Conservation (phyloP, 2,113 vertebrate species). For the Pedionomus torquatus region DNA sequence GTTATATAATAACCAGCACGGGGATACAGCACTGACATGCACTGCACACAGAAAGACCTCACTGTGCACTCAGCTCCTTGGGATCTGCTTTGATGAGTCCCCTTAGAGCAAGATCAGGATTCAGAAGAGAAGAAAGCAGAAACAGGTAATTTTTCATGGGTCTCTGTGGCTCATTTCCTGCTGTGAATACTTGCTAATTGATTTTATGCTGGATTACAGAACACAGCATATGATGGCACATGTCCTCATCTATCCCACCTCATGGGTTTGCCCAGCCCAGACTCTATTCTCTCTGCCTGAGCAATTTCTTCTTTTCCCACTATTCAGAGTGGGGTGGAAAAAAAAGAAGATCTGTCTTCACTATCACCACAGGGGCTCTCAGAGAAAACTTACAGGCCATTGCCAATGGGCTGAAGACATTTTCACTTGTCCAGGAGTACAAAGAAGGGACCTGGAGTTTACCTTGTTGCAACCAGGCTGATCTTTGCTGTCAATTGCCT, state of each 20-base stretch:
- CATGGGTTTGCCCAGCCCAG: not conserved
- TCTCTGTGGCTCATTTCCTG: not conserved
- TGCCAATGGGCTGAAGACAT: not conserved
- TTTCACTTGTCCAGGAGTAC: not conserved
- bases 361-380: not conserved
- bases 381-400: not conserved
- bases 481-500: not conserved
- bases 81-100: not conserved
- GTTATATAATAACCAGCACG: not conserved
- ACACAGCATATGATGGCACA: accelerated
- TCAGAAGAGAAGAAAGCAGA: not conserved
- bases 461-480: not conserved
- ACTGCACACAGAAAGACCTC: not conserved
- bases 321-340: not conserved
- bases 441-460: not conserved
- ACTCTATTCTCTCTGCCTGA: not conserved
- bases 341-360: not conserved
- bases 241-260: not conserved
- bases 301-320: not conserved
- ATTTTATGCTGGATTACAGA: not conserved
- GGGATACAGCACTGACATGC: accelerated
- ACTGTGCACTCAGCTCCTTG: not conserved
- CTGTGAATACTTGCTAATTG: not conserved
- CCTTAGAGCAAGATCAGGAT: not conserved
- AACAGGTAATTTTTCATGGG: not conserved